These are phyloP conservation scores for Phenganax marumi DNA, from an alignment of 92 coral and sea anemone species.

Conservation along the genomic window DNA sequence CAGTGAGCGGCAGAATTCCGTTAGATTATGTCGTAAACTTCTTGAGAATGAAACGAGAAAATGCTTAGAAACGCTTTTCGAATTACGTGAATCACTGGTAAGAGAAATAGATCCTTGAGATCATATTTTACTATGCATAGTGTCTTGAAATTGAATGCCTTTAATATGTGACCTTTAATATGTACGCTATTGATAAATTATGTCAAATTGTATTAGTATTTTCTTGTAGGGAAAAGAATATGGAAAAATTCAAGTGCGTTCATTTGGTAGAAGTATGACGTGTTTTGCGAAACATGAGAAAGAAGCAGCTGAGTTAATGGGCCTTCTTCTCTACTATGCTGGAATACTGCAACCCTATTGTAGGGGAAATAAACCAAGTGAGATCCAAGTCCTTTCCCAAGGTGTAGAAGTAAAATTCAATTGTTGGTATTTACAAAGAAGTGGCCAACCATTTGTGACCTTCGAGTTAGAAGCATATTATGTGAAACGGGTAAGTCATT, in stretches of 20 bases:
- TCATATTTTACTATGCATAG: too few species aligned
- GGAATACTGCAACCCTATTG: conserved; percentile 5
- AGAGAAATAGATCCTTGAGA: background rate
- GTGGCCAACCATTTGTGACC: too few species aligned
- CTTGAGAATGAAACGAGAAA: background rate
- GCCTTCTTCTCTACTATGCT: conserved; percentile 3
- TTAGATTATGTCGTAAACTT: conserved; percentile 1
- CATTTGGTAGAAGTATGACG: conserved; percentile 2
- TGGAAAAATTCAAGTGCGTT: background rate
- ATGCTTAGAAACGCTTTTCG: conserved; percentile 8
- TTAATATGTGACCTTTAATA: background rate
- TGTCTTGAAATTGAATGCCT: too few species aligned
- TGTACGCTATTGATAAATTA: conserved; percentile 1
- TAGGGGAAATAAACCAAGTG: conserved; percentile 2
- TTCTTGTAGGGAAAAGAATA: conserved; percentile 3
- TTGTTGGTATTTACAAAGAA: too few species aligned
- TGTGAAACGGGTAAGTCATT: too few species aligned
- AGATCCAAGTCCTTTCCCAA: too few species aligned
- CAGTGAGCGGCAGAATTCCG: background rate
- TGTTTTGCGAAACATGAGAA: background rate
- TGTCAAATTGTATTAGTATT: background rate
- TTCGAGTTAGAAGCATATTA: too few species aligned
- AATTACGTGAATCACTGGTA: conserved; percentile 10
- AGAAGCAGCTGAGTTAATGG: conserved; percentile 4
- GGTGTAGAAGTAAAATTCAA: too few species aligned